phyloP scores from a whole-genome alignment of 2,888 invertebrate genomes.

The Leucania comma region DNA sequence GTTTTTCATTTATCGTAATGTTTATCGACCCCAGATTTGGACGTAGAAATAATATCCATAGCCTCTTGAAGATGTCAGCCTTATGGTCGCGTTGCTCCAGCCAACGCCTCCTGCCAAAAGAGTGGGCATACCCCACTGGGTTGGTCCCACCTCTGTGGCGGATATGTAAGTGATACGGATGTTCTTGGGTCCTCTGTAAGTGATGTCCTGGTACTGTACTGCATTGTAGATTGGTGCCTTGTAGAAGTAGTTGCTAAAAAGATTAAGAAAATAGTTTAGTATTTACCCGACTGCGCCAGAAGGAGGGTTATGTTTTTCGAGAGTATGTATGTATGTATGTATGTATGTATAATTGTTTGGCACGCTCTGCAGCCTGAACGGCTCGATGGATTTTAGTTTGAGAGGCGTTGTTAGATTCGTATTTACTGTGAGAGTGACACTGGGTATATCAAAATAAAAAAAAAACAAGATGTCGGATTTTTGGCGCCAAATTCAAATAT shows the following conservation, averaged over 20 bases:
- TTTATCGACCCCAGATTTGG: conserved; percentile 79
- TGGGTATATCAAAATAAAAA: too few species aligned
- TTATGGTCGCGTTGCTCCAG: conserved; percentile 73
- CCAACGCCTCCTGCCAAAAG: conserved; percentile 74
- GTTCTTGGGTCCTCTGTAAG: conserved; percentile 74
- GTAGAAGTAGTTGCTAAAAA: conserved; percentile 60
- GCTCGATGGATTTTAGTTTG: too few species aligned
- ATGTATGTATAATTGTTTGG: too few species aligned
- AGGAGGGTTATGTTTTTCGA: too few species aligned
- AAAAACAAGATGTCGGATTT: too few species aligned
- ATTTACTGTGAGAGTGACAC: too few species aligned
- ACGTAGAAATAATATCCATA: conserved; percentile 80
- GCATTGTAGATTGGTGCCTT: conserved; percentile 70
- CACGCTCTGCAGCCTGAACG: too few species aligned
- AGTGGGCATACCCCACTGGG: conserved; percentile 75
- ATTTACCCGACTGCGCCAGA: too few species aligned
- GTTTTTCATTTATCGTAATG: not conserved
- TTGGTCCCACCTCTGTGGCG: conserved; percentile 76
- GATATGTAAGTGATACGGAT: conserved; percentile 75
- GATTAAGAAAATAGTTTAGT: not conserved
- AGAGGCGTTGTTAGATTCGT: too few species aligned
- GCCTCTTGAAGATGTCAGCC: conserved; percentile 76
- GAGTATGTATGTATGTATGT: too few species aligned
- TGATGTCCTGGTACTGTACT: conserved; percentile 78
- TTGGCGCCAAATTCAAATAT: too few species aligned